Conservation (phyloP, 1,140 invertebrate genomes). For the Amphibalanus amphitrite region DNA sequence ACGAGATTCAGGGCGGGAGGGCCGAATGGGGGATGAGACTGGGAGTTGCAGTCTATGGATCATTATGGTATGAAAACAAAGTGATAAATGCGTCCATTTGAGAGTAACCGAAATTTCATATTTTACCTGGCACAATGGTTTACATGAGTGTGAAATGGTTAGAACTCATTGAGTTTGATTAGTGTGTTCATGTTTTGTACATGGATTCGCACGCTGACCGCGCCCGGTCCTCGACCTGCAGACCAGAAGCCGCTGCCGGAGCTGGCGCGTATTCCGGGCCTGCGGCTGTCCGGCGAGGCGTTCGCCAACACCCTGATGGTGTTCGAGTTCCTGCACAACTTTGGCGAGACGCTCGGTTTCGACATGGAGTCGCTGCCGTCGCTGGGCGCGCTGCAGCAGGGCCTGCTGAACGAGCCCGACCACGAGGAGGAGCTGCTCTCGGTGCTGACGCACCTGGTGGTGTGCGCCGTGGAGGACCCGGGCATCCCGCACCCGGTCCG, state of each 20-base stretch:
- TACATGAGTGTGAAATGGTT: no score
- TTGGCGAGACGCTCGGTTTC: constrained; percentile 81
- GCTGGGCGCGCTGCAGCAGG: constrained; percentile 66
- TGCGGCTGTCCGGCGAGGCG: constrained; percentile 64
- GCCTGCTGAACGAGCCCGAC: constrained; percentile 61
- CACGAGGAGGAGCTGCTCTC: constrained; percentile 72
- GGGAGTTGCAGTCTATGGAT: no score
- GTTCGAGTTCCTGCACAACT: constrained; percentile 88
- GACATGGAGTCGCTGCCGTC: constrained; percentile 74
- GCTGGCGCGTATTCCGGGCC: constrained; percentile 55
- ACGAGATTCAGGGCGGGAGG: no score
- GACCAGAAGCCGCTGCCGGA: constrained; percentile 54
- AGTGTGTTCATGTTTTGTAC: no score
- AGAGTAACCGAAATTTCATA: no score
- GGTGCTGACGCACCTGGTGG: constrained; percentile 70
- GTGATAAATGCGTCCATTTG: no score
- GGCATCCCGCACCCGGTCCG: constrained; percentile 74
- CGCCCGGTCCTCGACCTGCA: constrained; percentile 22
- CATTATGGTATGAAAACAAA: no score
- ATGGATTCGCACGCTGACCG: no score
- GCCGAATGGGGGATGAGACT: no score
- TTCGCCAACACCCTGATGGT: constrained; percentile 85
- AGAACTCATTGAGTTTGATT: no score
- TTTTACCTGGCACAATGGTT: no score
- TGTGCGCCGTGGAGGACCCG: constrained; percentile 84